A percentile compares a stretch with the other conserved stretches of the same genome.
These are phyloP conservation scores for Excalfactoria chinensis DNA, from an alignment of 2,113 vertebrate species.

Conservation along the genomic window DNA sequence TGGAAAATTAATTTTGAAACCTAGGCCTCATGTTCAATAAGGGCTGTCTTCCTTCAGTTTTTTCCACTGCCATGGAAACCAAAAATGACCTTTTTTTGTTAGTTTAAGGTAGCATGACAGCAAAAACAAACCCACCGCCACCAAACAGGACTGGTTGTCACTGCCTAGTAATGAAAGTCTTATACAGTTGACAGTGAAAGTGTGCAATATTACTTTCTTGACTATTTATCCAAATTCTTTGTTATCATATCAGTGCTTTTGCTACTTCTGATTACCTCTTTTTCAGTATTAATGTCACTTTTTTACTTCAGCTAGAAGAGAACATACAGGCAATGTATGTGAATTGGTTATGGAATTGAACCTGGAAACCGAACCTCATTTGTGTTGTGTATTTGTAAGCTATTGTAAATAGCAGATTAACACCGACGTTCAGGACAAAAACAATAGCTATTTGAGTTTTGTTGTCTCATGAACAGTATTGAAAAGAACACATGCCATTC, in stretches of 20 bases:
- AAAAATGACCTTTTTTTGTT: slow-evolving; percentile 58
- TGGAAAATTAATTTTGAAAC: slow-evolving; percentile 97
- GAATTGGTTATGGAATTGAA: slow-evolving; percentile 69
- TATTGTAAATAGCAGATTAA: slow-evolving; percentile 76
- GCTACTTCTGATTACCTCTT: slow-evolving; percentile 72
- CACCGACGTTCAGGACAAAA: slow-evolving; percentile 63
- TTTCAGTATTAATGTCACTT: slow-evolving; percentile 80
- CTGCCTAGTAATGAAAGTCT: slow-evolving; percentile 62
- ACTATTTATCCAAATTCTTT: slow-evolving; percentile 60
- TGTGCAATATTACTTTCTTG: slow-evolving; percentile 75
- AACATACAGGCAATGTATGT: slow-evolving; percentile 69
- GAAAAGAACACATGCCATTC: slow-evolving; percentile 49
- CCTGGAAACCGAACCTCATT: slow-evolving; percentile 76
- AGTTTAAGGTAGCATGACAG: slow-evolving; percentile 59
- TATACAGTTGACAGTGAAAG: slow-evolving; percentile 59
- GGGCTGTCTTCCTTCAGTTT: slow-evolving; percentile 49
- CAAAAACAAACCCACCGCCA: slow-evolving; percentile 11
- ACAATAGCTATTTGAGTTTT: slow-evolving; percentile 25
- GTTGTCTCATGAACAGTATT: slow-evolving; percentile 66
- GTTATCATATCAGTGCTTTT: slow-evolving; percentile 48
- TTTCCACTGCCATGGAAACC: slow-evolving; percentile 65
- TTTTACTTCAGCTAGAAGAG: slow-evolving; percentile 70
- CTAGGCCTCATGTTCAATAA: slow-evolving; percentile 95
- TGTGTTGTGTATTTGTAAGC: slow-evolving; percentile 73
- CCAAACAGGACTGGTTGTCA: slow-evolving; percentile 63